Evolutionary conservation across 1,140 invertebrate genomes (phyloP).

Genomic region (Harpegnathos saltator): DNA sequence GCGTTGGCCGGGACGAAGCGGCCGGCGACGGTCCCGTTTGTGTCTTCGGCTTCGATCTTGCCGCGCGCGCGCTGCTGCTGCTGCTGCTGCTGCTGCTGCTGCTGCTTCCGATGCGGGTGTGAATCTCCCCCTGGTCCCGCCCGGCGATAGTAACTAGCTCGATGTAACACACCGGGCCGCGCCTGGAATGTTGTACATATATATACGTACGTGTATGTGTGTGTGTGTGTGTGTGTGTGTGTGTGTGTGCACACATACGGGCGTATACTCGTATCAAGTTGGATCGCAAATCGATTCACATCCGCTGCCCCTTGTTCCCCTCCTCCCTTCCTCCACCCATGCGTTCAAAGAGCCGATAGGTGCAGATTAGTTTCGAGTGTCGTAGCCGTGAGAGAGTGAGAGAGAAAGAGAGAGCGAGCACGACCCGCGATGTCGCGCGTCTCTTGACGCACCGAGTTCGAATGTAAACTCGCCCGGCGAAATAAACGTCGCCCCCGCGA

Average conservation of each 20-base stretch:
- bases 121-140: no score
- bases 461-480: neutral
- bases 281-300: conserved; percentile 23
- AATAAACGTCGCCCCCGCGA: conserved; percentile 36
- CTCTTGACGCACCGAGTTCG: neutral
- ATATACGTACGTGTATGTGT: neutral
- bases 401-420: neutral
- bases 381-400: no score
- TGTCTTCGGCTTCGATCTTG: neutral
- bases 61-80: neutral
- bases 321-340: no score
- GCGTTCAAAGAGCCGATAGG: neutral
- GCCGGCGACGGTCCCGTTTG: no score
- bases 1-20: no score
- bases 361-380: neutral
- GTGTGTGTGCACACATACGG: no score
- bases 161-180: neutral
- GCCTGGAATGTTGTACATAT: neutral
- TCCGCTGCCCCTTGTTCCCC: neutral
- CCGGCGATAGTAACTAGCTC: neutral
- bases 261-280: neutral
- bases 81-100: no score
- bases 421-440: neutral
- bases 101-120: conserved; percentile 17
- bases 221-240: no score